These are phyloP conservation scores for Balanococcus diminutus DNA, from an alignment of 2,888 invertebrate species.

Conservation along the genomic window DNA sequence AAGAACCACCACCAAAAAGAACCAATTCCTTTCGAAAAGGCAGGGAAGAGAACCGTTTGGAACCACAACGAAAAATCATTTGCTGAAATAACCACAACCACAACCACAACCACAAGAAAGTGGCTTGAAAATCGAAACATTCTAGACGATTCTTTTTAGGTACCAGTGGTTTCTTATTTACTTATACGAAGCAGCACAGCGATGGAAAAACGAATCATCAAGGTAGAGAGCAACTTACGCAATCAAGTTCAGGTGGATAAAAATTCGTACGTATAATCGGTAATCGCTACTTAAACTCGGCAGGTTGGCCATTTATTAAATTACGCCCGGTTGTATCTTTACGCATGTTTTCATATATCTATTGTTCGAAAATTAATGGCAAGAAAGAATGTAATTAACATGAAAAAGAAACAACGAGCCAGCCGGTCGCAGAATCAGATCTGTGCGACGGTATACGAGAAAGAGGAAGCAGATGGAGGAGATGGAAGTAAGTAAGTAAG, in stretches of 20 bases:
- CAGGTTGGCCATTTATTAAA: neutral
- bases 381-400: neutral
- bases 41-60: too few species aligned
- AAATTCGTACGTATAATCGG: neutral
- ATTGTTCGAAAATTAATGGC: neutral
- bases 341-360: neutral
- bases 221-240: neutral
- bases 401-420: neutral
- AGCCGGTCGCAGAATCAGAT: too few species aligned
- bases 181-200: neutral
- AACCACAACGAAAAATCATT: too few species aligned
- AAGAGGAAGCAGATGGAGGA: neutral
- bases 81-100: too few species aligned
- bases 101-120: too few species aligned
- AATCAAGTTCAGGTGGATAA: neutral
- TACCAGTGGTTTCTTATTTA: too few species aligned
- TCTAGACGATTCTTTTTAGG: too few species aligned
- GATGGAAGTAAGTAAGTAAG: neutral
- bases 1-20: too few species aligned
- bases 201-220: neutral
- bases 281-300: neutral
- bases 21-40: too few species aligned
- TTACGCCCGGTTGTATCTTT: neutral
- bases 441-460: too few species aligned
- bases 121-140: too few species aligned